Conservation (phyloP, 1,140 invertebrate species). For the Drosophila kepulauana region DNA sequence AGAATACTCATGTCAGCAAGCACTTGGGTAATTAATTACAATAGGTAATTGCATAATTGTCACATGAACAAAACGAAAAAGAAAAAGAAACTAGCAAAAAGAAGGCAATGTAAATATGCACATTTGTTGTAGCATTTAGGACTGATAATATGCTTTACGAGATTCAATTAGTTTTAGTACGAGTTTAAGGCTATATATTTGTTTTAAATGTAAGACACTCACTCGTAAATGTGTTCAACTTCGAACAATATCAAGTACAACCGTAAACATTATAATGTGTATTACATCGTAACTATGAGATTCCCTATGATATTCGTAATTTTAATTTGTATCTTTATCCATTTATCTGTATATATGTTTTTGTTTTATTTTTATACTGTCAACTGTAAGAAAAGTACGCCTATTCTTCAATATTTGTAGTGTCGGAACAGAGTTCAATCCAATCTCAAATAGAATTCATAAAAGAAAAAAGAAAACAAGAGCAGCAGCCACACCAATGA, state of each 20-base stretch:
- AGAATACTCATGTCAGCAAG: slow-evolving; percentile 45
- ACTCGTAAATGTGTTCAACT: slow-evolving; percentile 60
- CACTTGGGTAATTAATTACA: slow-evolving; percentile 34
- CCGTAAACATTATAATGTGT: not conserved
- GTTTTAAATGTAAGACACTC: slow-evolving; percentile 29
- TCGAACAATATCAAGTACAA: slow-evolving; percentile 50
- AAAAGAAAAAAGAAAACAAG: not conserved
- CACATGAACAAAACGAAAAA: not conserved
- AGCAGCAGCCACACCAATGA: slow-evolving; percentile 55
- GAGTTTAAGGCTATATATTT: slow-evolving; percentile 22
- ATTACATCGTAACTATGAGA: slow-evolving; percentile 21
- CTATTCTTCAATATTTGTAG: not conserved
- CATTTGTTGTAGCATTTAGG: slow-evolving; percentile 50
- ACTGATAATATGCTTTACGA: slow-evolving; percentile 68
- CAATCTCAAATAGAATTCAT: slow-evolving; percentile 35
- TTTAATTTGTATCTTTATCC: slow-evolving; percentile 7
- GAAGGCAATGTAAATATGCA: slow-evolving; percentile 71
- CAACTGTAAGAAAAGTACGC: not conserved
- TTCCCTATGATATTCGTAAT: not conserved
- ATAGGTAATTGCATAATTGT: slow-evolving; percentile 33
- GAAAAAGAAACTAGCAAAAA: slow-evolving; percentile 10
- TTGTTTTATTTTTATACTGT: slow-evolving; percentile 19
- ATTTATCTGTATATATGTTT: slow-evolving; percentile 27
- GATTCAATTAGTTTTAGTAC: slow-evolving; percentile 54
- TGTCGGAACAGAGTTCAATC: slow-evolving; percentile 16